Base-by-base conservation (phyloP, 2,113 vertebrate genomes). In the Brienomyrus brachyistius region DNA sequence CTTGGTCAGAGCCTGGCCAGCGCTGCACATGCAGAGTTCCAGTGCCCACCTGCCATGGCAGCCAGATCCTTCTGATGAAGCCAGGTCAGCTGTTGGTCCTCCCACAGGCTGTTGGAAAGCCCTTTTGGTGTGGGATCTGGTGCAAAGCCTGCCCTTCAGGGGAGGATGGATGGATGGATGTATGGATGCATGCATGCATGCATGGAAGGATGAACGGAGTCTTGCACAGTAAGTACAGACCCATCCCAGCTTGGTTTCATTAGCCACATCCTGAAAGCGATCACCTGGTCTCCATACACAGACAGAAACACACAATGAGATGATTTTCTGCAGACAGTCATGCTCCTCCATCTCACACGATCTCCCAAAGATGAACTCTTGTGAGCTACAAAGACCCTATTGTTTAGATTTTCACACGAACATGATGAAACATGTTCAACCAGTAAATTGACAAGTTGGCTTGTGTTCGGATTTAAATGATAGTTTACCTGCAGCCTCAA, bases 1-100 rank as follows among this genome's bases (percentile, higher is more conserved):
- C 87, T 54, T 74, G 88, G 62, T 88, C 91, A 90, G 89, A 90
- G 52, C 27, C 62, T 50, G 86, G 90, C 89, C 91, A 90, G 54
- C 51, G 83, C 89, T 88, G 45, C 59, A 62, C 84, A 35, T 90
- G 90, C 5, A 43, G 77, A 48, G 43, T 5, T 40, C 40, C 45
- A 56, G 90, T 66, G 51, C 77, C 87, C 31, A 89, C 62, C 70
- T 86, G 66, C 87, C 90, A 90, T 87, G 19, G 88, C 50, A 66
- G 40, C 43, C 70, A 48, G 77, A 17, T 35, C 50, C 84, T 27
- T 50, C 84, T 31, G 66, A n/a, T 31, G n/a, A 48, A 48, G 47
- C 47, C n/a, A n/a, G 4, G 45, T n/a, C 62, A 74, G n/a, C 45
- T 45, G 27, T 50, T 74, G 11, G 31, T 40, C 62, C 62, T 15